Base-by-base conservation (phyloP, 1,140 invertebrate genomes). In the Chionoecetes opilio region DNA sequence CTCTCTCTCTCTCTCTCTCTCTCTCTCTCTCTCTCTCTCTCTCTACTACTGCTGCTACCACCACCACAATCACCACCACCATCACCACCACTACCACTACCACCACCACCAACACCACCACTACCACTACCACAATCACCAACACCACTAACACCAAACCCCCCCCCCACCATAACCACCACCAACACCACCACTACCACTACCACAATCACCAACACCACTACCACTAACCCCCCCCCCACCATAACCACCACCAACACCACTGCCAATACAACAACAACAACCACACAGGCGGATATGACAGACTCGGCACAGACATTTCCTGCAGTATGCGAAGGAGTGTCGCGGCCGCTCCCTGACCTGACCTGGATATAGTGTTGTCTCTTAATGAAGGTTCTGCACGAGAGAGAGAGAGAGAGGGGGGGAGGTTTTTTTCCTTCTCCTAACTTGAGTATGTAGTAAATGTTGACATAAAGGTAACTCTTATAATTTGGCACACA, bases 321-420 rank as follows among this genome's bases (percentile, higher is more conserved):
- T 75, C 63, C 63, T 75, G n/a, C 63, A 75, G 21, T n/a, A 75
- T 75, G 63, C 63, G n/a, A 75, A n/a, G 63, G 63, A 75, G 63
- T n/a, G 63, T 75, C 63, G 63, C 8, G 21, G 21, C 63, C 63
- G 63, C 63, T 6, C 63, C 63, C 63, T 75, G 63, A 75, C 63
- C 63, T 75, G 63, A 75, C 63, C 63, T 75, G 63, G 63, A 75
- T 75, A 26, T n/a, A 21, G 63, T 75, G 63, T 75, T 26, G 21
- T 21, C n/a, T 17, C 21, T 75, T 21, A 75, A n/a, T 75, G 21
- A 17, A 75, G 63, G 63, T 75, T 53, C 46, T n/a, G 63, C 63
- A n/a, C 1, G 26, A n/a, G 63, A 11, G 63, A 75, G 63, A 75
- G 63, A 75, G 63, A 75, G 63, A 75, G 63, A 75, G 63, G n/a